Conservation (phyloP, 1,140 invertebrate genomes). For the Tetramorium alpestre region DNA sequence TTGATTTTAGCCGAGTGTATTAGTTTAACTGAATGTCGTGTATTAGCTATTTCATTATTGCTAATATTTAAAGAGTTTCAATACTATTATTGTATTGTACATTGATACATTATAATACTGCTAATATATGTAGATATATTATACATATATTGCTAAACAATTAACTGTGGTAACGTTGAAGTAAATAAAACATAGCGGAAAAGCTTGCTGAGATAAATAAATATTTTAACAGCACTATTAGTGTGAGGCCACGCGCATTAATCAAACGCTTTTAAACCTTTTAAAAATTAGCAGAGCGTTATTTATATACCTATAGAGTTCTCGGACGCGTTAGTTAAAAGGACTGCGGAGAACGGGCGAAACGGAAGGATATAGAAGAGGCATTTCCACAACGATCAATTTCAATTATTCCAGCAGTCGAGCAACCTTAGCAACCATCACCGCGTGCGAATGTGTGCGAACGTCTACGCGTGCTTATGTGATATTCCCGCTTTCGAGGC, state of each 20-base stretch:
- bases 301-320: slow-evolving; percentile 22
- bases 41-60: background rate
- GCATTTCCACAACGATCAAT: slow-evolving; percentile 67
- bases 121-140: too few species aligned
- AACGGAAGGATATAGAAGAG: slow-evolving; percentile 37
- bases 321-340: slow-evolving; percentile 41
- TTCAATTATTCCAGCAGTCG: slow-evolving; percentile 68
- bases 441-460: background rate
- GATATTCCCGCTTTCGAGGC: slow-evolving; percentile 38
- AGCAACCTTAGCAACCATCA: slow-evolving; percentile 10
- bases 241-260: background rate
- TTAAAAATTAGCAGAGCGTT: slow-evolving; percentile 30
- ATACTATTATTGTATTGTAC: background rate
- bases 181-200: background rate
- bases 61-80: background rate
- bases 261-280: slow-evolving; percentile 18
- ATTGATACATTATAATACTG: background rate
- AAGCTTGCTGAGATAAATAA: background rate
- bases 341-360: slow-evolving; percentile 5
- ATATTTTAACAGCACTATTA: background rate
- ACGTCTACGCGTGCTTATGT: slow-evolving; percentile 6
- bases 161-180: background rate
- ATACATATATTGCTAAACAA: background rate
- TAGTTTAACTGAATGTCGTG: background rate
- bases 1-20: slow-evolving; percentile 9